phyloP scores from a whole-genome alignment of 92 coral and sea anemone genomes.

The Isaurus tuberculatus region DNA sequence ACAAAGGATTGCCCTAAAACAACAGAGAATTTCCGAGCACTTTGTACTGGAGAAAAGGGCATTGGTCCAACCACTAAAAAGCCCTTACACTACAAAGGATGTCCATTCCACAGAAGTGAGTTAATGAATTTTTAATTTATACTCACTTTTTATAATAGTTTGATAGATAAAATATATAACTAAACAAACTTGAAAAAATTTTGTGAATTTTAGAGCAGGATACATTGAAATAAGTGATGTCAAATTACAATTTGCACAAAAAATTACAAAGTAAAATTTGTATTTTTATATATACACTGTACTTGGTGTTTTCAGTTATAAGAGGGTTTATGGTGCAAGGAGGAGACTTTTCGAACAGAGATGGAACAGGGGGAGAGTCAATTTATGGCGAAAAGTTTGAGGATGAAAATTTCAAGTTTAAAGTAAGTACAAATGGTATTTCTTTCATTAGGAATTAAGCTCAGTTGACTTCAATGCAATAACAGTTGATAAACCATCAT shows the following conservation, averaged over 20 bases:
- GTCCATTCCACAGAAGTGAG: constrained; percentile 96
- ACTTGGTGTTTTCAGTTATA: constrained; percentile 68
- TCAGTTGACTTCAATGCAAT: too few relatives aligned
- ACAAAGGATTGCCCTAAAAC: constrained; percentile 91
- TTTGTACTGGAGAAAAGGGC: constrained; percentile 93
- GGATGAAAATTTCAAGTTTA: constrained; percentile 88
- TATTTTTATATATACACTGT: background rate
- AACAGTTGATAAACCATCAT: too few relatives aligned
- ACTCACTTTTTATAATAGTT: background rate
- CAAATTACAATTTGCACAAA: too few relatives aligned
- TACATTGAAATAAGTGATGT: too few relatives aligned
- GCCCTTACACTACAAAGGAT: constrained; percentile 88
- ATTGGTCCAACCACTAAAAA: constrained; percentile 68
- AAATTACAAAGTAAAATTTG: too few relatives aligned
- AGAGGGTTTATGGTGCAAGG: constrained; percentile 94
- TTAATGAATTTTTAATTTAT: background rate
- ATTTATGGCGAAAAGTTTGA: constrained; percentile 98
- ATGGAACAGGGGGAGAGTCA: constrained; percentile 97
- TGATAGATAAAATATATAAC: background rate
- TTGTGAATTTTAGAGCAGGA: too few relatives aligned
- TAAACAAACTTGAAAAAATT: too few relatives aligned
- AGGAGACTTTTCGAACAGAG: constrained; percentile 85
- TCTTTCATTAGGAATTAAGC: background rate
- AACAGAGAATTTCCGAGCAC: constrained; percentile 89
- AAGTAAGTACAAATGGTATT: constrained; percentile 48